A percentile compares a stretch with the other conserved stretches of the same genome.
phyloP scores from a whole-genome alignment of 2,888 invertebrate genomes.

The Caenorhabditis sp. region DNA sequence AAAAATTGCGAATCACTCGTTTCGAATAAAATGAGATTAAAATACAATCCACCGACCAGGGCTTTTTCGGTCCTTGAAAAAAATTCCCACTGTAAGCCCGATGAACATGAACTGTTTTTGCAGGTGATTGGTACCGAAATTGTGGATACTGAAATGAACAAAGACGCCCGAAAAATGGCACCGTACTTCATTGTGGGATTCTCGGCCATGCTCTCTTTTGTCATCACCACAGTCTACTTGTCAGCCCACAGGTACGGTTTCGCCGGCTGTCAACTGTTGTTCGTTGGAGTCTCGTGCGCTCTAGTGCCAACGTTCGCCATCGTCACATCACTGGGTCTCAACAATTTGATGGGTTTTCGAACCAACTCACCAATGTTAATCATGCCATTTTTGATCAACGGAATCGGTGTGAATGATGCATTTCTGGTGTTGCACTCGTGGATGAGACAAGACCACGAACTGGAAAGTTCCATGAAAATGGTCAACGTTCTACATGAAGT shows the following conservation, averaged over 20 bases:
- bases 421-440: conserved; percentile 67
- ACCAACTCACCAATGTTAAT: conserved; percentile 67
- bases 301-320: conserved; percentile 64
- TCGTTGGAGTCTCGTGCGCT: conserved; percentile 56
- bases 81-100: no score
- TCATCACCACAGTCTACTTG: conserved; percentile 27
- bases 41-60: no score
- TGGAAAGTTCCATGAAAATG: conserved; percentile 24
- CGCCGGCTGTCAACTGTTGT: conserved; percentile 41
- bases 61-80: no score
- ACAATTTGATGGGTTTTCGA: conserved; percentile 56
- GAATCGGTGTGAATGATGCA: conserved; percentile 68
- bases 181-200: conserved; percentile 62
- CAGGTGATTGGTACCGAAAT: conserved; percentile 68
- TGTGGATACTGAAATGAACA: conserved; percentile 70
- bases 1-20: no score
- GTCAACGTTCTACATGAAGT: conserved; percentile 46
- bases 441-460: conserved; percentile 37
- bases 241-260: conserved; percentile 48
- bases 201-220: conserved; percentile 50
- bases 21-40: no score
- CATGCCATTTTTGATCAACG: conserved; percentile 70
- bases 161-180: conserved; percentile 62
- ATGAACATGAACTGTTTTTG: no score
- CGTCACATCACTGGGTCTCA: conserved; percentile 63